Conservation (phyloP, 1,140 invertebrate species). For the Lepeophtheirus salmonis region DNA sequence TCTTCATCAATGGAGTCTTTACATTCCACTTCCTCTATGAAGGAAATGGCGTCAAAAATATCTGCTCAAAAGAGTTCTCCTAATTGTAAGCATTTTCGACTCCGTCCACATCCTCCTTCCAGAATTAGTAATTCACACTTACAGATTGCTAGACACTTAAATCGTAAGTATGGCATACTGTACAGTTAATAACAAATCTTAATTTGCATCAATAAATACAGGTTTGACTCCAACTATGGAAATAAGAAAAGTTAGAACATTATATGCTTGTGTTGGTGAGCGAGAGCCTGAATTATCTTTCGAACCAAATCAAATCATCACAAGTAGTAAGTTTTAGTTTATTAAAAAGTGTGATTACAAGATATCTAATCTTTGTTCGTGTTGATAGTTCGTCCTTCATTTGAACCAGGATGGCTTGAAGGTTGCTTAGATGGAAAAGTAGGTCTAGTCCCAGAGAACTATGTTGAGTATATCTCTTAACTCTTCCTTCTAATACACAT, state of each 20-base stretch:
- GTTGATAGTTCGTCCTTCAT: conserved; percentile 57
- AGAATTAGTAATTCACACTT: background rate
- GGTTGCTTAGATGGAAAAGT: conserved; percentile 79
- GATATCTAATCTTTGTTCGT: background rate
- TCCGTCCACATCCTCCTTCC: background rate
- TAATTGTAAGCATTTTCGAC: background rate
- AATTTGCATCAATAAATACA: too few species aligned
- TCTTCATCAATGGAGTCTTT: too few species aligned
- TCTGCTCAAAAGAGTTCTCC: background rate
- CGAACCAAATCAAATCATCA: conserved; percentile 93
- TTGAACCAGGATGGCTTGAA: conserved; percentile 90
- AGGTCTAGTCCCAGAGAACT: conserved; percentile 88
- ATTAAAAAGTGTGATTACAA: background rate
- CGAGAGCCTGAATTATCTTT: conserved; percentile 91
- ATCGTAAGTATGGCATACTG: background rate
- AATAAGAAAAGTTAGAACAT: conserved; percentile 54
- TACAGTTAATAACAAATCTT: background rate
- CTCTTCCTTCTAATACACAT: too few species aligned
- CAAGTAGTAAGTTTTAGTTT: conserved; percentile 51
- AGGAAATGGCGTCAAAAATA: too few species aligned
- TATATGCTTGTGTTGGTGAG: conserved; percentile 87
- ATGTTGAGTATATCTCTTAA: conserved; percentile 55
- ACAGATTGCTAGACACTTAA: background rate
- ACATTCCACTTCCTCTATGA: too few species aligned
- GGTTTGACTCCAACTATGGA: too few species aligned